A percentile compares a stretch with the other conserved stretches of the same genome.
These are phyloP conservation scores for Equus przewalskii DNA, from an alignment of 2,113 vertebrate species.

Conservation along the genomic window DNA sequence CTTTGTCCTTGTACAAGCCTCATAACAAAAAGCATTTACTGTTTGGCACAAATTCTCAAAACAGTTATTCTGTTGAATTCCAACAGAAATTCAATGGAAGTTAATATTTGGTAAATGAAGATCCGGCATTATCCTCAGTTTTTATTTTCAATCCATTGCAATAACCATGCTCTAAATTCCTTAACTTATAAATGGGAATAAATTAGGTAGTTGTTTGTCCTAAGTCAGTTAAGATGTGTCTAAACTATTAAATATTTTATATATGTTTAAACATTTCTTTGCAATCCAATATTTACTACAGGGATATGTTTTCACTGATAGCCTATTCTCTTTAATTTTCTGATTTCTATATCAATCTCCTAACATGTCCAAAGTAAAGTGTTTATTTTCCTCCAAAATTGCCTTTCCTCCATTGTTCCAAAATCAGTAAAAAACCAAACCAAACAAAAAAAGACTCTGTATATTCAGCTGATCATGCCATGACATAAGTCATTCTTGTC, in stretches of 20 bases:
- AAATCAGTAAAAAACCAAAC: neutral
- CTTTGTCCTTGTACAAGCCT: neutral
- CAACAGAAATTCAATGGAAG: neutral
- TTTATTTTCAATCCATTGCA: neutral
- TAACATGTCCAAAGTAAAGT: neutral
- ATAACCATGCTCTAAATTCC: neutral
- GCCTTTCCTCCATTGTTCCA: neutral
- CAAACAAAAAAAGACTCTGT: neutral
- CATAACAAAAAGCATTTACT: constrained; percentile 17
- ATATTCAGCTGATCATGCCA: neutral
- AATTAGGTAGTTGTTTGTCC: neutral
- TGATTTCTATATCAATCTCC: neutral
- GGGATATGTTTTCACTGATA: neutral
- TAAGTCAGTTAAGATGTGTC: neutral
- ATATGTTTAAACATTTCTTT: neutral
- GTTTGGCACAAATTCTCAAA: neutral
- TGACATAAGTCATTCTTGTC: neutral
- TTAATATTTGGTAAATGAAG: neutral
- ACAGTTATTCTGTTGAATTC: neutral
- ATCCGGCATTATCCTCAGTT: neutral
- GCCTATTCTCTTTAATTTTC: neutral
- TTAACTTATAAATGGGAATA: neutral
- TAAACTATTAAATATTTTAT: neutral
- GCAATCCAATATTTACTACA: neutral
- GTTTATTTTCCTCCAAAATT: neutral